A percentile compares a stretch with the other conserved stretches of the same genome.
Evolutionary conservation across 2,888 invertebrate species (phyloP).

Genomic region (Platerodrilus igneus): DNA sequence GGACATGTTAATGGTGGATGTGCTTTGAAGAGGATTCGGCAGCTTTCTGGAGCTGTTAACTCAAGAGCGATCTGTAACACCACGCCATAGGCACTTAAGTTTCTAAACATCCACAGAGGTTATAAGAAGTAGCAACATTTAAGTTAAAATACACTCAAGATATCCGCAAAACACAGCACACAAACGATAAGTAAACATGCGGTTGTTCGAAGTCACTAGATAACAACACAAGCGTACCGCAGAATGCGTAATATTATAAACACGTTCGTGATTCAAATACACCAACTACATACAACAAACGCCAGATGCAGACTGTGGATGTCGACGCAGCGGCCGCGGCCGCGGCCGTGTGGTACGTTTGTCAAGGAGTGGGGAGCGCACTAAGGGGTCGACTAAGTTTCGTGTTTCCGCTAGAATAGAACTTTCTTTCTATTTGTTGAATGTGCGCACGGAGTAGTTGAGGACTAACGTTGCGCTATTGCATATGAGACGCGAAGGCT

Average conservation of each 20-base stretch:
- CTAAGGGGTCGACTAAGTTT: slow-evolving; percentile 43
- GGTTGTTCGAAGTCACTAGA: slow-evolving; percentile 24
- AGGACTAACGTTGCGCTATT: no score
- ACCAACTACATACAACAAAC: slow-evolving; percentile 34
- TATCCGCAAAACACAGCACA: slow-evolving; percentile 22
- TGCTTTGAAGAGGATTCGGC: slow-evolving; percentile 37
- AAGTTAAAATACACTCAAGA: slow-evolving; percentile 24
- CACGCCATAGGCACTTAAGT: slow-evolving; percentile 46
- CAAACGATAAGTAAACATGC: slow-evolving; percentile 21
- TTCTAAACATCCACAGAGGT: slow-evolving; percentile 31
- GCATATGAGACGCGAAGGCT: slow-evolving; percentile 20
- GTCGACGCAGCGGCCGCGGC: slow-evolving; percentile 36
- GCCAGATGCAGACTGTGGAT: slow-evolving; percentile 43
- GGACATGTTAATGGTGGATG: slow-evolving; percentile 41
- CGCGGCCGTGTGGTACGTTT: slow-evolving; percentile 43
- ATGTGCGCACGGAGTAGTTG: slow-evolving; percentile 25
- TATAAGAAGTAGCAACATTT: slow-evolving; percentile 29
- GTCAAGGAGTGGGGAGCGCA: slow-evolving; percentile 38
- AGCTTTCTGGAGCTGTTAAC: slow-evolving; percentile 47
- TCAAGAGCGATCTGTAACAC: slow-evolving; percentile 47
- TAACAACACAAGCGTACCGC: slow-evolving; percentile 32
- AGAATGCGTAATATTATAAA: slow-evolving; percentile 40
- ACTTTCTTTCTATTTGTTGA: slow-evolving; percentile 17
- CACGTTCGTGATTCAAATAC: slow-evolving; percentile 32
- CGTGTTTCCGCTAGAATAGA: slow-evolving; percentile 41